Base-by-base conservation (phyloP, 2,888 invertebrate genomes). In the Calliopum simillimum region DNA sequence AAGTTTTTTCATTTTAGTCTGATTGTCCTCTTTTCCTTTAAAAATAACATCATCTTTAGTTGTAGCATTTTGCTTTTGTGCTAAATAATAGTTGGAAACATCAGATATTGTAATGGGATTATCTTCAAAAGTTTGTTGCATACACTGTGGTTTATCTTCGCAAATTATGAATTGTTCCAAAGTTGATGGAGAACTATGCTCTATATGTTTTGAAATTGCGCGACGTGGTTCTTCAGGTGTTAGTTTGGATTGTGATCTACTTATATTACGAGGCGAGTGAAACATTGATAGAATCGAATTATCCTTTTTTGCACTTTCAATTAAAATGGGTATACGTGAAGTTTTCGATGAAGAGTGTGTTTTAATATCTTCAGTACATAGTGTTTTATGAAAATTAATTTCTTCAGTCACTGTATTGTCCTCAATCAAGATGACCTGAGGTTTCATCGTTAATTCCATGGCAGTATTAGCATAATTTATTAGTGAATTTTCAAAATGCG, bases 101-200 rank as follows among this genome's bases (percentile, higher is more conserved):
- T 82, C 82, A 0, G 81, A 80, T 63, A 81, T 79, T 3, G 80
- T 80, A 14, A 81, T 80, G 2, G 80, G 75, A 51, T 81, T 79
- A 11, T 76, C 76, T 41, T 79, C 80, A 56, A 66, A 73, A 23
- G 61, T 6, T 33, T 47, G 56, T 58, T 25, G 41, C 23, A 58
- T 41, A 11, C 25, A 25, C 25, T 4, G 13, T 4, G 61, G 16
- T 19, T 46, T 43, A 16, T 43, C 16, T n/a, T 3, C 61, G 2
- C 8, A n/a, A 3, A 11, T n/a, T n/a, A 21, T 59, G 19, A 21
- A 19, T 21, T 21, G 51, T 19, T 56, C 25, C 25, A 33, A 6
- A 14, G 14, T 11, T 23, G 3, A 25, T 33, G 23, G 2, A 19
- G 23, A 3, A 6, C 33, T 33, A 8, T 33, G 33, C 1, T 33